Evolutionary conservation across 2,888 invertebrate genomes (phyloP), one percentile per base, ranked within the genome.

Genomic region (Netelia inedita): DNA sequence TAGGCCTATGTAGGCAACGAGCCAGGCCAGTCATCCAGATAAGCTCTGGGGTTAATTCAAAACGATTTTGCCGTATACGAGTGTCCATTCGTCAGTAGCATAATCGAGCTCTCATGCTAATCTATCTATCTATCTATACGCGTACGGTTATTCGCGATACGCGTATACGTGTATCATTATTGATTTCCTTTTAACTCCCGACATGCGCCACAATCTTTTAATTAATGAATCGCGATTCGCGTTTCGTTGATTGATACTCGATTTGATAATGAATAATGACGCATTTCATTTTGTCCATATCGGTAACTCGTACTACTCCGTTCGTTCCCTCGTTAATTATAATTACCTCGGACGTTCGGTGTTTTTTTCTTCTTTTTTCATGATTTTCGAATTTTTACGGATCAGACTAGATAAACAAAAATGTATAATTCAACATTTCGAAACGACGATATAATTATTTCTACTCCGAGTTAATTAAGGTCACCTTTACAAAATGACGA

Each of bases 21-120:
- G 68, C 50, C 53, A 46, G 53, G 16, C 69, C 74, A 79, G 59
- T 83, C 73, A 79, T 83, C 74, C 74, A 61, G 79, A 83, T 83
- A 83, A 83, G 83, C 83, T 79, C 74, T 53, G 59, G 35, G 66
- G 79, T 79, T 79, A 83, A 83, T 79, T 79, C 83, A 83, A 83
- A 83, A 83, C 79, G 79, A 74, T 83, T 79, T 83, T 79, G 69
- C 68, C 68, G 69, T 74, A 79, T 23, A 82, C 82, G 63, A 74
- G 79, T 41, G 63, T 83, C 63, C 83, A 80, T 74, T 74, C 73
- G 68, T 80, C 80, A 68, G 66, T 61, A 46, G 68, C 66, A 68
- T 74, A 73, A 59, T 23, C 55, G 68, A 57, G 74, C 53, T 63
- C 43, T 61, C 61, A 19, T 50, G 53, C 57, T 57, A 65, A 74